Conservation (phyloP, 2,888 invertebrate genomes). For the Invenusta paracnida region DNA sequence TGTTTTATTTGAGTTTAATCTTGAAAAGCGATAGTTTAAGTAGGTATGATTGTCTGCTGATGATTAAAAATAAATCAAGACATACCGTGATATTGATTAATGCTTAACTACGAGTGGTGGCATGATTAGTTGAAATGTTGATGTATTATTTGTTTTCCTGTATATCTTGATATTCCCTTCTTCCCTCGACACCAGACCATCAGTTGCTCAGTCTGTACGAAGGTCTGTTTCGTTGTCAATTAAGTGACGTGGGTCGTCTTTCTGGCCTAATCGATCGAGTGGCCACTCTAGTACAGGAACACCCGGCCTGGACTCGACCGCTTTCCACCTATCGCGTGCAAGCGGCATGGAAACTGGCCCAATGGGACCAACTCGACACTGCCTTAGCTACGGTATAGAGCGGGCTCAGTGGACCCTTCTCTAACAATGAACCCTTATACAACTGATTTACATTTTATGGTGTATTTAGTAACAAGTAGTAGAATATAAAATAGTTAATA, state of each 20-base stretch:
- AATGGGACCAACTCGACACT: constrained; percentile 72
- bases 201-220: background rate
- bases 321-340: constrained; percentile 72
- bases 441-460: background rate
- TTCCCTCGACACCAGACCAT: background rate
- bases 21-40: too few relatives aligned
- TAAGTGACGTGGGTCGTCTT: background rate
- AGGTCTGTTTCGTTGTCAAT: background rate
- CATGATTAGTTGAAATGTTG: too few relatives aligned
- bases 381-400: constrained; percentile 25
- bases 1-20: too few relatives aligned
- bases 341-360: constrained; percentile 78
- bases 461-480: background rate
- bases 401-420: background rate
- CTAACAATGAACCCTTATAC: background rate
- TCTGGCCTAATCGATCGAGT: background rate
- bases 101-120: too few relatives aligned
- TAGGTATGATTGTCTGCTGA: too few relatives aligned
- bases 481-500: too few relatives aligned
- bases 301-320: constrained; percentile 52
- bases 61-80: too few relatives aligned
- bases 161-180: background rate
- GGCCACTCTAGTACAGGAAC: constrained; percentile 61
- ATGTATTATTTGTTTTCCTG: too few relatives aligned
- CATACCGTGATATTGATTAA: too few relatives aligned